Evolutionary conservation across 2,113 vertebrate species (phyloP), one percentile per base, ranked within the genome.

Genomic region (Pluvianellus socialis): DNA sequence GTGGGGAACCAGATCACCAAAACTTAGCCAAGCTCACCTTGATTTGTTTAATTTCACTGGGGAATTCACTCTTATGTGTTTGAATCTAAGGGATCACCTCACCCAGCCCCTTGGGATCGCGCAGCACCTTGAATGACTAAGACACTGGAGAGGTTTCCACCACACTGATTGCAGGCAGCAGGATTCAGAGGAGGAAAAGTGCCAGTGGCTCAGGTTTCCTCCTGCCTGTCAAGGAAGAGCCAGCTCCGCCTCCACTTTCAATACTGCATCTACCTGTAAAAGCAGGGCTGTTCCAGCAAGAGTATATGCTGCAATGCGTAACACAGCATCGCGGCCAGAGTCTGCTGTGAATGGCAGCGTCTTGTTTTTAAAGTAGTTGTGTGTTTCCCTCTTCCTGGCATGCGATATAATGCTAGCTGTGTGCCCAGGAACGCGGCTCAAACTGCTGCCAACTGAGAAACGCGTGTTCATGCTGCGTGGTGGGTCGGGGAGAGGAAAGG

Each of bases 381-480:
- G 50, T 50, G 50, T 33, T 70, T 81, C 44, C 6, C 45, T 61
- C 56, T 47, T 83, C 28, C 63, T 44, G 77, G 16, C 19, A 2
- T 5, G 19, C 22, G 56, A 6, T 42, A 16, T 38, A 42, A 79
- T 70, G 52, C 30, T n/a, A 71, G 26, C 33, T 47, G 12, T 23
- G 30, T 2, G 18, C 9, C 22, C 40, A 84, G 40, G 33, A 52
- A n/a, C 42, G 45, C 14, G 66, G 47, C 47, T 80, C 2, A 6
- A 23, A 47, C 24, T 30, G 50, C 62, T 62, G 45, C 73, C 67
- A 76, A 9, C 23, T 28, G 62, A 63, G 47, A 76, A 76, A 47
- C 15, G 30, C 0, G 0, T 59, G n/a, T 10, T 77, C 7, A 0
- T 73, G 53, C 18, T 30, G 27, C 21, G 24, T 11, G 10, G 10